phyloP scores from a whole-genome alignment of 53 echinoderm and acorn worm genomes.

The Antedon mediterranea region DNA sequence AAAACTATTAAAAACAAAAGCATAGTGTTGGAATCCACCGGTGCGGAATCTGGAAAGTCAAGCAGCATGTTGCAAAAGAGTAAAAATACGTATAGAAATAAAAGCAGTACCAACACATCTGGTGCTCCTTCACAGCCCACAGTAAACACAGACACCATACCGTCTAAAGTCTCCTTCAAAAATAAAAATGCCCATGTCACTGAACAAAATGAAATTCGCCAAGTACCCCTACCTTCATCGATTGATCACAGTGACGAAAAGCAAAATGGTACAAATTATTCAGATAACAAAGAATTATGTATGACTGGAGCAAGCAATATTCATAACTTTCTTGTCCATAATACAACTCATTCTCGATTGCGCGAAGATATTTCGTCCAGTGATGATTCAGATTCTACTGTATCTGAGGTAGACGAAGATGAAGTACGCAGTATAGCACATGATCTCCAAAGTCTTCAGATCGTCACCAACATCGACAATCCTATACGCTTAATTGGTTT shows the following conservation, averaged over 20 bases:
- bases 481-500: background rate
- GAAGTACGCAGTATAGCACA: background rate
- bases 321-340: background rate
- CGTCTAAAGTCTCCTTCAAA: no score
- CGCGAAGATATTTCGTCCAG: no score
- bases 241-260: background rate
- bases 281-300: background rate
- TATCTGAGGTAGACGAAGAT: background rate
- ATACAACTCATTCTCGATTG: background rate
- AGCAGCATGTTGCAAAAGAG: background rate
- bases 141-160: no score
- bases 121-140: no score
- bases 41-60: no score
- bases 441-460: background rate
- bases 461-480: background rate
- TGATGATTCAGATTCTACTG: background rate
- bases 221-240: no score
- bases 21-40: background rate
- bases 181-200: no score
- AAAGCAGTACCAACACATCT: no score
- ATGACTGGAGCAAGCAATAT: background rate
- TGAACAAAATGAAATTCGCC: no score
- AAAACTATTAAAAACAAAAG: background rate
- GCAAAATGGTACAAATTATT: background rate
- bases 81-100: background rate